Percentiles rank a stretch among this genome's conserved stretches.
These are phyloP conservation scores for Reticulitermes speratus DNA, from an alignment of 1,140 invertebrate species.

Conservation along the genomic window DNA sequence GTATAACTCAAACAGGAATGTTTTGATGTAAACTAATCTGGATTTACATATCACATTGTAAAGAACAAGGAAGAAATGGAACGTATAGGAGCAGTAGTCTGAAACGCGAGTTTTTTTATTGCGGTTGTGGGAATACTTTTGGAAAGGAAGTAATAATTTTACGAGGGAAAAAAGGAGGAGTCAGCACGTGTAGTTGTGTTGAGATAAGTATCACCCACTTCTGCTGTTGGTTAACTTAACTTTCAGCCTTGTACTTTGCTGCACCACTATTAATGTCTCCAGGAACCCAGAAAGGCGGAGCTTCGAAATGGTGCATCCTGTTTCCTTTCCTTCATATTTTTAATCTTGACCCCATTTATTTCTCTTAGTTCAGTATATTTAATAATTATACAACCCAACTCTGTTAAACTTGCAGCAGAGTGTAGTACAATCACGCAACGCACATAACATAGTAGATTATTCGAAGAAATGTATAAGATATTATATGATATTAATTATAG, in stretches of 20 bases:
- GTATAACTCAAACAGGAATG: too few relatives aligned
- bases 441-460: too few relatives aligned
- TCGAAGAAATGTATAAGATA: too few relatives aligned
- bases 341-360: background rate
- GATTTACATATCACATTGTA: too few relatives aligned
- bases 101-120: background rate
- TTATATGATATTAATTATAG: too few relatives aligned
- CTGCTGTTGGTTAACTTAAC: background rate
- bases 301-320: background rate
- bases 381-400: too few relatives aligned
- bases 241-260: background rate
- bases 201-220: background rate
- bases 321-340: background rate
- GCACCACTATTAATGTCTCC: background rate
- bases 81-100: background rate
- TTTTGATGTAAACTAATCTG: too few relatives aligned
- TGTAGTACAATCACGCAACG: too few relatives aligned
- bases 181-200: background rate
- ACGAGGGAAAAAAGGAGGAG: background rate
- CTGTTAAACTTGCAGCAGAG: too few relatives aligned
- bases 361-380: too few relatives aligned
- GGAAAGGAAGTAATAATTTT: background rate
- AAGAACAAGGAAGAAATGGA: too few relatives aligned
- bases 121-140: background rate
- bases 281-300: background rate